phyloP scores from a whole-genome alignment of 2,113 vertebrate species.

The Andinoacara biseriatus region DNA sequence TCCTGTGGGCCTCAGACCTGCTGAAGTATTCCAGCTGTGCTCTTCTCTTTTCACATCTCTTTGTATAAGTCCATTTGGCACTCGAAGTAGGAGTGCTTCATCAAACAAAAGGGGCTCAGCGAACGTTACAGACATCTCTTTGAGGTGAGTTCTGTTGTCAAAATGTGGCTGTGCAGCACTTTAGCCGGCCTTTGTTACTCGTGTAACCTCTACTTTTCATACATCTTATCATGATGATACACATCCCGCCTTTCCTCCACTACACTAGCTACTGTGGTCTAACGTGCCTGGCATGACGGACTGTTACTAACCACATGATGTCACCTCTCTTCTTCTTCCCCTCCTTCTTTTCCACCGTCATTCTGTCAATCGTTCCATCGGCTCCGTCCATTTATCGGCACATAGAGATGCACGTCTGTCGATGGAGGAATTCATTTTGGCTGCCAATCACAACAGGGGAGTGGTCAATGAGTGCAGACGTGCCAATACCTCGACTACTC shows the following conservation, averaged over 20 bases:
- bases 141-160: slow-evolving; percentile 64
- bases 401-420: slow-evolving; percentile 67
- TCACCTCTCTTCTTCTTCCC: slow-evolving; percentile 56
- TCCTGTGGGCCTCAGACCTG: slow-evolving; percentile 65
- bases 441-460: slow-evolving; percentile 74
- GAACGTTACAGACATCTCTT: slow-evolving; percentile 29
- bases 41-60: slow-evolving; percentile 44
- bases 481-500: slow-evolving; percentile 73
- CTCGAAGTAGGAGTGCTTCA: slow-evolving; percentile 29
- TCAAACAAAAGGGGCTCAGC: slow-evolving; percentile 36
- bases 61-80: slow-evolving; percentile 37
- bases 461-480: slow-evolving; percentile 69
- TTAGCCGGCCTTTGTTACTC: slow-evolving; percentile 4
- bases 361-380: slow-evolving; percentile 73
- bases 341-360: slow-evolving; percentile 68
- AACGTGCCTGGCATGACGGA: slow-evolving; percentile 17
- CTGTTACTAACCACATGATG: slow-evolving; percentile 48
- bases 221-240: slow-evolving; percentile 2
- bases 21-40: slow-evolving; percentile 31
- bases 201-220: slow-evolving; percentile 27
- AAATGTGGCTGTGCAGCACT: slow-evolving; percentile 17
- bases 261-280: neutral
- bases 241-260: slow-evolving; percentile 6
- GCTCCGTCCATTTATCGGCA: slow-evolving; percentile 63
- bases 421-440: slow-evolving; percentile 78